Evolutionary conservation across 2,797 vertebrate species (phyloP).

Genomic region (Rachycentron canadum): DNA sequence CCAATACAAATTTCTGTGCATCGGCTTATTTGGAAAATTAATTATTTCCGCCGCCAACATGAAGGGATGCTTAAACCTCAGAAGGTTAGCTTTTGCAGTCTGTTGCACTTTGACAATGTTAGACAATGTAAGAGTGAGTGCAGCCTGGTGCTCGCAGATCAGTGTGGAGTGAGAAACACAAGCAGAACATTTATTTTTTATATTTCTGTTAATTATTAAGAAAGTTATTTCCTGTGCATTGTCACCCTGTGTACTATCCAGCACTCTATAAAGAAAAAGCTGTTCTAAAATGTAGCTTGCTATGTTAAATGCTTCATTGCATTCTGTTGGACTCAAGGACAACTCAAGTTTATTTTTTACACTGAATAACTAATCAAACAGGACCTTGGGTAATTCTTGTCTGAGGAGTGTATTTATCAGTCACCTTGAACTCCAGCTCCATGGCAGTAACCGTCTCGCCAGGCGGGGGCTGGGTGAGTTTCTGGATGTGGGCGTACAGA

Average conservation of each 20-base stretch:
- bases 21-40: constrained; percentile 13
- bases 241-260: constrained; percentile 18
- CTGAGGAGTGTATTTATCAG: constrained; percentile 5
- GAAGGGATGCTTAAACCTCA: background rate
- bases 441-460: constrained; percentile 94
- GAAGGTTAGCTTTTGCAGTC: constrained; percentile 18
- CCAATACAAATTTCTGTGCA: constrained; percentile 5
- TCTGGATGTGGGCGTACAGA: constrained; percentile 97
- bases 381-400: background rate
- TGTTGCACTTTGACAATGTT: background rate
- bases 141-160: background rate
- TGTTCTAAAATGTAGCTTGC: constrained; percentile 16
- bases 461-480: constrained; percentile 92
- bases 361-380: constrained; percentile 9
- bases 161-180: constrained; percentile 1
- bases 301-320: constrained; percentile 14
- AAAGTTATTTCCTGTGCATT: background rate
- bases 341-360: background rate
- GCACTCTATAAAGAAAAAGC: background rate
- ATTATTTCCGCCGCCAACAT: constrained; percentile 12
- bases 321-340: background rate
- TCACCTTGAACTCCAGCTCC: constrained; percentile 98
- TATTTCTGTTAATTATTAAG: constrained; percentile 4
- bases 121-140: background rate
- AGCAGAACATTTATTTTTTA: constrained; percentile 2